Percentiles rank a stretch among this genome's conserved stretches.
These are phyloP conservation scores for Pammene fasciana DNA, from an alignment of 2,888 invertebrate genomes.

Conservation along the genomic window DNA sequence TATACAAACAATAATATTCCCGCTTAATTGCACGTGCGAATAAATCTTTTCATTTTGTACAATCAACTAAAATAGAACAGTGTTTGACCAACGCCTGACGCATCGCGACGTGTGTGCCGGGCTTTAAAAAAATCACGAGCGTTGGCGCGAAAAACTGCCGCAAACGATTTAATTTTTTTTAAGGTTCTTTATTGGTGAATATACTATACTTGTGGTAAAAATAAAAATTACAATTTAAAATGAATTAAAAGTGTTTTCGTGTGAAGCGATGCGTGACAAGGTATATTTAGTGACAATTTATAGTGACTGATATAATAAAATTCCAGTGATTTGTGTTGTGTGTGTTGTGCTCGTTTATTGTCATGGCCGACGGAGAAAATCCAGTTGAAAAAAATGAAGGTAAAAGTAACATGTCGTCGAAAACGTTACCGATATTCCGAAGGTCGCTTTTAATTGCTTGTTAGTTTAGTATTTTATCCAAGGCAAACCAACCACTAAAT, in stretches of 20 bases:
- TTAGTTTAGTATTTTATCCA: conserved; percentile 25
- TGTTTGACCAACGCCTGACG: conserved; percentile 62
- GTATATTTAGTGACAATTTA: conserved; percentile 56
- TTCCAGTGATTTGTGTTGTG: conserved; percentile 23
- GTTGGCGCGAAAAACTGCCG: conserved; percentile 57
- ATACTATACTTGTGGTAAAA: conserved; percentile 38
- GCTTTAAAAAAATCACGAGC: conserved; percentile 49
- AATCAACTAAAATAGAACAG: conserved; percentile 73
- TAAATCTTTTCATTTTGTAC: conserved; percentile 60
- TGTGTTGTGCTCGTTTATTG: conserved; percentile 11
- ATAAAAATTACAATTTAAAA: conserved; percentile 25
- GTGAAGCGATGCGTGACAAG: conserved; percentile 56
- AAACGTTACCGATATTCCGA: conserved; percentile 19
- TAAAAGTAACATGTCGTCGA: conserved; percentile 24
- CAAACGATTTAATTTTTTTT: conserved; percentile 43
- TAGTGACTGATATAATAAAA: conserved; percentile 46
- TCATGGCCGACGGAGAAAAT: conserved; percentile 44
- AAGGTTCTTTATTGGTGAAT: conserved; percentile 40
- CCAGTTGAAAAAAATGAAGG: conserved; percentile 49
- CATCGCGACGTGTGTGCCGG: conserved; percentile 61
- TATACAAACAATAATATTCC: conserved; percentile 52
- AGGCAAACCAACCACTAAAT: conserved; percentile 22
- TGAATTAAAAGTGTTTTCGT: conserved; percentile 47
- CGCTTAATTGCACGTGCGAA: conserved; percentile 57
- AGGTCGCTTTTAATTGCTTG: conserved; percentile 34